Evolutionary conservation across 2,888 invertebrate genomes (phyloP).

Genomic region (Diarsia rubi): DNA sequence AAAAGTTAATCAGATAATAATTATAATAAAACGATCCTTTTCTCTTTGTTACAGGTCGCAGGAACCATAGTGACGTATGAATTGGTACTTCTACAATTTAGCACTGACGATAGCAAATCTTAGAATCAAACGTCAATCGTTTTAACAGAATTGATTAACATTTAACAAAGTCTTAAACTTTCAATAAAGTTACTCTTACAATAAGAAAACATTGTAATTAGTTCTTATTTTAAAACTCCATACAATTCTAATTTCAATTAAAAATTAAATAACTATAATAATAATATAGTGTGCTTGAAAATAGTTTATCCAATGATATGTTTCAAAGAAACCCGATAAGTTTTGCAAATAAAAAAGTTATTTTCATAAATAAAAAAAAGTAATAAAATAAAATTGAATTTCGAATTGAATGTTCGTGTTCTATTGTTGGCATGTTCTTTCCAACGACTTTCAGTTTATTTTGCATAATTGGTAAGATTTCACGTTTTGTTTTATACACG

Average conservation of each 20-base stretch:
- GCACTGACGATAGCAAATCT: constrained; percentile 46
- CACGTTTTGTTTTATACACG: constrained; percentile 1
- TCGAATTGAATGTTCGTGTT: constrained; percentile 44
- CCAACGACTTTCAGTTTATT: constrained; percentile 28
- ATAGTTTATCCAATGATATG: constrained; percentile 16
- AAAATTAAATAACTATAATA: constrained; percentile 26
- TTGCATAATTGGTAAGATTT: constrained; percentile 44
- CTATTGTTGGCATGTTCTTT: constrained; percentile 45
- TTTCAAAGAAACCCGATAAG: constrained; percentile 32
- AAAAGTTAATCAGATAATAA: not conserved
- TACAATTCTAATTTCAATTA: constrained; percentile 30
- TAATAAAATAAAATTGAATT: constrained; percentile 60
- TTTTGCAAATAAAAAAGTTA: constrained; percentile 15
- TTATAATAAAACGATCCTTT: not conserved
- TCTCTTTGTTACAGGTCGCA: constrained; percentile 74
- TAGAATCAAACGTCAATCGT: not conserved
- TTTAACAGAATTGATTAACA: constrained; percentile 4
- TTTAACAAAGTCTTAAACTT: constrained; percentile 14
- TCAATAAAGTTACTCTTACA: not conserved
- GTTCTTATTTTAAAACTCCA: constrained; percentile 19
- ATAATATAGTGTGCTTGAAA: constrained; percentile 34
- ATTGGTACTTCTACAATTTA: constrained; percentile 80
- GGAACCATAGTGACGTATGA: constrained; percentile 83
- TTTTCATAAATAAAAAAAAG: constrained; percentile 42
- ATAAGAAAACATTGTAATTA: constrained; percentile 8